phyloP scores from a whole-genome alignment of 2,888 invertebrate species.

The Nemotelus nigrinus region DNA sequence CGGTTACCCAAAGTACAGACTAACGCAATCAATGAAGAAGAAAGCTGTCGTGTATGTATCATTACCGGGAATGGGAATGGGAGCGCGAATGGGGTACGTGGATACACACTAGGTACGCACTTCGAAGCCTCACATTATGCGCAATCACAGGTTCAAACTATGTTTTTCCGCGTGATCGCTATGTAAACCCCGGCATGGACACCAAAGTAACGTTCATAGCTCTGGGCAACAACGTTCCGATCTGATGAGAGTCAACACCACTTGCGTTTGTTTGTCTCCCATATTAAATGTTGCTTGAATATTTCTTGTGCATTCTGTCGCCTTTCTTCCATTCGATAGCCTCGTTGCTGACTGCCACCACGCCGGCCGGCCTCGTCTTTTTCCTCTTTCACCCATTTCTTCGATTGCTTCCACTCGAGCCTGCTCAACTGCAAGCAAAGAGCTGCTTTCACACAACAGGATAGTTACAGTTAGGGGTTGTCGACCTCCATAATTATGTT shows the following conservation, averaged over 20 bases:
- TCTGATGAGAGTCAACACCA: constrained; percentile 15
- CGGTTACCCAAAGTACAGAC: background rate
- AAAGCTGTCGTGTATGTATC: constrained; percentile 18
- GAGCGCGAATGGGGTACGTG: constrained; percentile 6
- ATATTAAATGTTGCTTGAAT: constrained; percentile 1
- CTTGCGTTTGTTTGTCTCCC: constrained; percentile 22
- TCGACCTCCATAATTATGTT: constrained; percentile 45
- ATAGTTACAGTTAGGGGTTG: constrained; percentile 47
- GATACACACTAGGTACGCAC: constrained; percentile 8
- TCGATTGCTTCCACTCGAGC: constrained; percentile 27
- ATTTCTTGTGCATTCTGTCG: constrained; percentile 26
- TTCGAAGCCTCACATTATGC: constrained; percentile 18
- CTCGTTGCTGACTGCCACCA: background rate
- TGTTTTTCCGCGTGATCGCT: background rate
- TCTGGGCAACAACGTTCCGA: too few relatives aligned
- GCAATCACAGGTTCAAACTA: background rate
- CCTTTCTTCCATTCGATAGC: constrained; percentile 12
- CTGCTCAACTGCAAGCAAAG: too few relatives aligned
- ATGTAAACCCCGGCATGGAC: background rate
- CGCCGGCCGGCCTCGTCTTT: background rate
- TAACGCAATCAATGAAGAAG: background rate
- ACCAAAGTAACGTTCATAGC: background rate
- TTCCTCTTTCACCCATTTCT: constrained; percentile 30
- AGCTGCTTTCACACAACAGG: constrained; percentile 38
- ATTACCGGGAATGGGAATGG: constrained; percentile 21